These are phyloP conservation scores for Galeruca laticollis DNA, from an alignment of 2,888 invertebrate genomes.

Conservation along the genomic window DNA sequence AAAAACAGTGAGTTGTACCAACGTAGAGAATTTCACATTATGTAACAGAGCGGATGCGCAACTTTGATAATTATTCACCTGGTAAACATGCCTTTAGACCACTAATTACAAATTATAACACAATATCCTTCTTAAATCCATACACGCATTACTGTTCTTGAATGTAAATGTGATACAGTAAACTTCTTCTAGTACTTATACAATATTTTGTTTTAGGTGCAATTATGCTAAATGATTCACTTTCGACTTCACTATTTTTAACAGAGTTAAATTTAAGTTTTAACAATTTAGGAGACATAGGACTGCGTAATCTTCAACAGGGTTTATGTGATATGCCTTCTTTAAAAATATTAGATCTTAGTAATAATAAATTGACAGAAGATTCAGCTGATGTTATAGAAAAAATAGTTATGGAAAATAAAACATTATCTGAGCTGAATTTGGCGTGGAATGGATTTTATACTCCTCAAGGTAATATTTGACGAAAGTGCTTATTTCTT, in stretches of 20 bases:
- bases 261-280: constrained; percentile 64
- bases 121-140: too few relatives aligned
- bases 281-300: constrained; percentile 67
- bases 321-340: constrained; percentile 60
- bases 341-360: constrained; percentile 66
- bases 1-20: too few relatives aligned
- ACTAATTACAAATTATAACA: too few relatives aligned
- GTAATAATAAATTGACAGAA: constrained; percentile 69
- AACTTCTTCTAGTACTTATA: too few relatives aligned
- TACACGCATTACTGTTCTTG: too few relatives aligned
- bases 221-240: constrained; percentile 60
- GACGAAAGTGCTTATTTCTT: background rate
- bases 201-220: constrained; percentile 58
- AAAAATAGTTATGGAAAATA: constrained; percentile 63
- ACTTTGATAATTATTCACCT: too few relatives aligned
- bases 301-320: constrained; percentile 59
- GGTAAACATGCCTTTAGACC: too few relatives aligned
- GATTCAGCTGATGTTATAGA: constrained; percentile 63
- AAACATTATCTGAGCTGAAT: constrained; percentile 66
- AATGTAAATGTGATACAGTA: too few relatives aligned
- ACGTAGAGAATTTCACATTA: too few relatives aligned
- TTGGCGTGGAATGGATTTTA: constrained; percentile 70
- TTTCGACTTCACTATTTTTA: constrained; percentile 59
- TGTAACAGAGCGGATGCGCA: too few relatives aligned
- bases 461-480: constrained; percentile 58